phyloP scores from a whole-genome alignment of 2,113 vertebrate genomes.

The Platysteira castanea region DNA sequence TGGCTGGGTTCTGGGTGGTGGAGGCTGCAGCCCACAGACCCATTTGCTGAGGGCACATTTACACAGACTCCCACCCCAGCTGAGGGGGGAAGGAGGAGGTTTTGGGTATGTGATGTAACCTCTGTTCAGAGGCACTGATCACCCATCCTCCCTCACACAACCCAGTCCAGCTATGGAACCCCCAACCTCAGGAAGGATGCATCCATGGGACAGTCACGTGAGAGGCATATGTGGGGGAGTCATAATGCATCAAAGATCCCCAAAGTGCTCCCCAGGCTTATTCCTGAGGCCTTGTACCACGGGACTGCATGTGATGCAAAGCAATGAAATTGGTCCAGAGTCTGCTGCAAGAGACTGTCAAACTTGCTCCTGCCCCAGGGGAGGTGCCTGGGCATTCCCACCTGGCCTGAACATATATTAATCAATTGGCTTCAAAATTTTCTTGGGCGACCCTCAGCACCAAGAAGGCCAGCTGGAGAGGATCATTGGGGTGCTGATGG shows the following conservation, averaged over 20 bases:
- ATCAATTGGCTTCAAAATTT: background rate
- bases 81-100: rapidly evolving
- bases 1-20: background rate
- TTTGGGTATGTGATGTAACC: background rate
- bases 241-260: background rate
- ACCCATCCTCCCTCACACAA: background rate
- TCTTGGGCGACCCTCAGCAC: background rate
- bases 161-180: no score
- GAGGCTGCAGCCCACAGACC: background rate
- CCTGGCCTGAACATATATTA: background rate
- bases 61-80: rapidly evolving
- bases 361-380: background rate
- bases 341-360: background rate
- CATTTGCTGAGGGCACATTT: background rate
- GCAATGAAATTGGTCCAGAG: background rate
- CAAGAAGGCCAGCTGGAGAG: background rate
- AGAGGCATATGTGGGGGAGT: background rate
- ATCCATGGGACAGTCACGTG: rapidly evolving
- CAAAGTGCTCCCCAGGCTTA: background rate
- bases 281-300: no score
- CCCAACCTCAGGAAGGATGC: background rate
- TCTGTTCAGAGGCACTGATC: background rate
- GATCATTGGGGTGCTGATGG: background rate
- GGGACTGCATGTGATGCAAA: background rate
- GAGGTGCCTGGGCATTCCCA: background rate